Evolutionary conservation across 1,140 invertebrate genomes (phyloP).

Genomic region (Drosophila bipectinata): DNA sequence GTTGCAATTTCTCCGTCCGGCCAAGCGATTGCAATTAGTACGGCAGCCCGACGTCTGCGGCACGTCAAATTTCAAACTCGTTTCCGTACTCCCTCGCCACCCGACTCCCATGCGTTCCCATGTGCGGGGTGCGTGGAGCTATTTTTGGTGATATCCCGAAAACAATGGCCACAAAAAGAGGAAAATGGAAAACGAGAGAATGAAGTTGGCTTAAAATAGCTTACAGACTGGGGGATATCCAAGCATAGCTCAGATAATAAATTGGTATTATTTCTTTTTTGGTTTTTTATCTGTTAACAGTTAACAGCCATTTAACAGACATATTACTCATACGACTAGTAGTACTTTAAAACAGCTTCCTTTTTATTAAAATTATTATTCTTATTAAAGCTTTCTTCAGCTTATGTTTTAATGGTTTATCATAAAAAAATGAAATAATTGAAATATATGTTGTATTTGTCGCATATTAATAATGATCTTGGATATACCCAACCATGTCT

Average conservation of each 20-base stretch:
- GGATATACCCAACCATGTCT: background rate
- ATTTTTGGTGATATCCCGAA: constrained; percentile 49
- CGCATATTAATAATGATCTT: too few species aligned
- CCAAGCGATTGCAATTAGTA: constrained; percentile 66
- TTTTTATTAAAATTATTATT: too few species aligned
- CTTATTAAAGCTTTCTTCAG: too few species aligned
- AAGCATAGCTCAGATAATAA: background rate
- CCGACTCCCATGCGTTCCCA: constrained; percentile 8
- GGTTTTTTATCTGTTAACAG: background rate
- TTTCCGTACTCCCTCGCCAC: background rate
- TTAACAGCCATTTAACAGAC: background rate
- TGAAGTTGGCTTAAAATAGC: background rate
- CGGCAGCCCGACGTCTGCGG: constrained; percentile 54
- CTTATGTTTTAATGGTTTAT: too few species aligned
- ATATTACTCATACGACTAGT: constrained; percentile 5
- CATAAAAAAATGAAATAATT: too few species aligned
- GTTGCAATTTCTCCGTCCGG: constrained; percentile 43
- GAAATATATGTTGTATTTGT: too few species aligned
- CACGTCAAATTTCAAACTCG: constrained; percentile 66
- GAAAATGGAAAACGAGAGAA: background rate
- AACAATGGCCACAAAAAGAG: constrained; percentile 1
- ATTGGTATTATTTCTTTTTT: background rate
- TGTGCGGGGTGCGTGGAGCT: constrained; percentile 49
- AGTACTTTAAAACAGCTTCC: background rate
- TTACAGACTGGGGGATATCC: background rate